Evolutionary conservation across 92 coral and sea anemone species (phyloP), one percentile per base, ranked within the genome.

Genomic region (Nematostella vectensis): DNA sequence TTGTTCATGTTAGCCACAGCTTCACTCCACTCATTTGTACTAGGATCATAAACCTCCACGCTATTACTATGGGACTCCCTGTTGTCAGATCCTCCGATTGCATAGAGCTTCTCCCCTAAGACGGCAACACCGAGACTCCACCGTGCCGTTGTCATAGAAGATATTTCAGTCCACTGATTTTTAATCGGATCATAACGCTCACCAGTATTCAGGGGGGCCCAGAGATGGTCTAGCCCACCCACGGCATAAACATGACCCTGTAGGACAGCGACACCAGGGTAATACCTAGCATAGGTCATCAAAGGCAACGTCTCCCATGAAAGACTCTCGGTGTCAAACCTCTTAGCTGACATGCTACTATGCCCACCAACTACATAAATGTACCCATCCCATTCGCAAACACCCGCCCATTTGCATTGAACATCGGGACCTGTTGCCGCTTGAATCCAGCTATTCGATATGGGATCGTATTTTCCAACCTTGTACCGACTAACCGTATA

Each of bases 101-200:
- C 99, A 63, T 87, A 93, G 22, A 93, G 76, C 28, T 73, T 65
- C 31, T 76, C 83, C 47, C 69, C 61, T 27, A 93, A 77, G 17
- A 93, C 99, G 11, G 99, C 99, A n/a, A 93, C 99, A 16, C 99
- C 99, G 20, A 93, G 76, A 65, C 99, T 93, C 99, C 99, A 93
- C 62, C 99, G 85, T 8, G 96, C 79, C 2, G 86, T 77, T 19
- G 80, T 80, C 96, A 87, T 87, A 27, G 91, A 62, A 27, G 99
- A 63, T 19, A 93, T 93, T 29, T 81, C 73, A 40, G 81, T 82
- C 99, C 99, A 93, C 27, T 83, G 85, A 73, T 81, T 78, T 1
- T 55, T 42, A 9, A 29, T 51, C 3, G 99, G 79, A 66, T 87
- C 75, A 50, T 86, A 93, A 38, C 94, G 77, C 57, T 93, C 99